Base-by-base conservation (phyloP, 2,797 vertebrate species). In the Acanthis flammea region DNA sequence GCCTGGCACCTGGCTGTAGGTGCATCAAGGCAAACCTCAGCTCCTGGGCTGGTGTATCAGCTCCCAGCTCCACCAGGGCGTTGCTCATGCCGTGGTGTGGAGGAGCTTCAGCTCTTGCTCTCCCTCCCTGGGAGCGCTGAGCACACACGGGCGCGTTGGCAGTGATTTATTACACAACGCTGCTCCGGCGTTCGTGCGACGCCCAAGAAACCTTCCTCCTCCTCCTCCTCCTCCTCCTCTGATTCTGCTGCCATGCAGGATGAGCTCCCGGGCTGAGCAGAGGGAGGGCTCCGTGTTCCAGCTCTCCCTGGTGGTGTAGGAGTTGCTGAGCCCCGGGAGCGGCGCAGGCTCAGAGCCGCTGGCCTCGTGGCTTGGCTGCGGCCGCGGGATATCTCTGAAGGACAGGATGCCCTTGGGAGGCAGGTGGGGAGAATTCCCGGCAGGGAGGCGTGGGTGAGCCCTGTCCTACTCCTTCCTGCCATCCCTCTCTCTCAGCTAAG, bases 61-160 rank as follows among this genome's bases (percentile, higher is more conserved):
- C 45, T 62, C 70, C 2, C 1, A 5, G 53, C 24, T 50, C 27
- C 19, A 0, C 5, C 85, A 2, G 2, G 1, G 50, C 1, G 0
- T 24, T 4, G 50, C 35, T 61, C 18, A 0, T 10, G 51, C 45
- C 16, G 45, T 5, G 11, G 8, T 33, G 78, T 79, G 12, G 10
- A n/a, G 51, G 21, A 45, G 45, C 39, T 25, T 51, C 7, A 21
- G 63, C 61, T 94, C 73, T 70, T 35, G 70, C 53, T 47, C 57
- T 67, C 58, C 81, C 60, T 81, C 45, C 13, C 16, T 9, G 3
- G 77, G 61, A 80, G 9, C 2, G 8, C 6, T 25, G 63, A 22
- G 1, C 1, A 1, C 31, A 5, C 21, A 6, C 6, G 6, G 84
- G 5, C 1, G 45, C 23, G 22, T 75, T 88, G 47, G 88, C 88